These are phyloP conservation scores for Platerodrilus igneus DNA, from an alignment of 2,888 invertebrate genomes.

Conservation along the genomic window DNA sequence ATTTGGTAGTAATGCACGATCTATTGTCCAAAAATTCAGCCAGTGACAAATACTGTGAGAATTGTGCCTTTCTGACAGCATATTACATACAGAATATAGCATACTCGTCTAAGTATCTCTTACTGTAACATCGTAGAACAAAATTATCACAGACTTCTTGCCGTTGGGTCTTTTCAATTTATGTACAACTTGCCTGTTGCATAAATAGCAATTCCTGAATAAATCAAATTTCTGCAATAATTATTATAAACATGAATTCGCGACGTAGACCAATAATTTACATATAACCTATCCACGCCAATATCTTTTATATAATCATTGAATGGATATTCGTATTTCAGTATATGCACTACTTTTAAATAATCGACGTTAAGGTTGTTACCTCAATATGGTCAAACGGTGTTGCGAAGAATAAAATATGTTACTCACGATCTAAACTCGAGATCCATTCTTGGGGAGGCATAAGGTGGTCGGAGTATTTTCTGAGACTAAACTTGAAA, in stretches of 20 bases:
- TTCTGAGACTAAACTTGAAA: too few relatives aligned
- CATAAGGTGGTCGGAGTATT: too few relatives aligned
- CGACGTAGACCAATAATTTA: too few relatives aligned
- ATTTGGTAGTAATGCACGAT: slow-evolving; percentile 18
- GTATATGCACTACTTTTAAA: neutral
- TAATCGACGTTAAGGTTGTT: neutral
- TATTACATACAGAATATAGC: slow-evolving; percentile 23
- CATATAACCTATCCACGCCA: slow-evolving; percentile 17
- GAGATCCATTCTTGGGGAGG: too few relatives aligned
- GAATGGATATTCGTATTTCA: slow-evolving; percentile 13
- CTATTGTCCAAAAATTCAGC: slow-evolving; percentile 19
- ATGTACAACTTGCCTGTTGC: slow-evolving; percentile 21
- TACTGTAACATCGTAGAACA: slow-evolving; percentile 21
- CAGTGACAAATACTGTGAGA: slow-evolving; percentile 21
- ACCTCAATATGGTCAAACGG: too few relatives aligned
- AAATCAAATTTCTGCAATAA: slow-evolving; percentile 3
- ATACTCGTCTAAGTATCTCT: slow-evolving; percentile 11
- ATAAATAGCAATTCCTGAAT: slow-evolving; percentile 20
- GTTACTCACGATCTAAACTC: too few relatives aligned
- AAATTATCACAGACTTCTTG: slow-evolving; percentile 16
- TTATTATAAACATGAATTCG: too few relatives aligned
- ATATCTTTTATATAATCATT: slow-evolving; percentile 15
- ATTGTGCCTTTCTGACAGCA: slow-evolving; percentile 23
- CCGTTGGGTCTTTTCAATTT: slow-evolving; percentile 14
- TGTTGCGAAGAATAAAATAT: too few relatives aligned